Conservation (phyloP, 2,888 invertebrate species). For the Stramonita haemastoma region DNA sequence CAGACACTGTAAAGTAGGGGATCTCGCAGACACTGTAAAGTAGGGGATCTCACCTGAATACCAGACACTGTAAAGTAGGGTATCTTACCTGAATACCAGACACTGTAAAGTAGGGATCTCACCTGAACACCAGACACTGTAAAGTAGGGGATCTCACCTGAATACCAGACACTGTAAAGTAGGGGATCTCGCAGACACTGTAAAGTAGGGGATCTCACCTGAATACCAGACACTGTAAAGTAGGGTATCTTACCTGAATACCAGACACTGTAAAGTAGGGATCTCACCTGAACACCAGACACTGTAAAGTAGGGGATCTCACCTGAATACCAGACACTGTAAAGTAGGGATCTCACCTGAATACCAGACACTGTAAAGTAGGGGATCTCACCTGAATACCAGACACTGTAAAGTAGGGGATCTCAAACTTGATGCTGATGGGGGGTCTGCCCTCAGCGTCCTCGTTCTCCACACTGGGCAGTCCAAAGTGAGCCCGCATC, state of each 20-base stretch:
- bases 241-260: not conserved
- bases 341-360: not conserved
- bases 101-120: no score
- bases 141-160: no score
- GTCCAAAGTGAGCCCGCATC: constrained; percentile 97
- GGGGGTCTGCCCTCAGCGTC: constrained; percentile 97
- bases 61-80: no score
- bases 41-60: no score
- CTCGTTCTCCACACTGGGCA: constrained; percentile 96
- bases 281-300: not conserved
- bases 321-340: not conserved
- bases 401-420: constrained; percentile 98
- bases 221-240: no score
- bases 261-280: not conserved
- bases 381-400: constrained; percentile 90
- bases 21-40: no score
- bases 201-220: not conserved
- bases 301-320: not conserved
- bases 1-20: no score
- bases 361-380: not conserved
- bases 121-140: no score
- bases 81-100: no score
- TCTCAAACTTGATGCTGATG: constrained; percentile 99
- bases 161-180: no score
- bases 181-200: no score